phyloP scores from a whole-genome alignment of 2,797 vertebrate species.

The Choloepus didactylus region DNA sequence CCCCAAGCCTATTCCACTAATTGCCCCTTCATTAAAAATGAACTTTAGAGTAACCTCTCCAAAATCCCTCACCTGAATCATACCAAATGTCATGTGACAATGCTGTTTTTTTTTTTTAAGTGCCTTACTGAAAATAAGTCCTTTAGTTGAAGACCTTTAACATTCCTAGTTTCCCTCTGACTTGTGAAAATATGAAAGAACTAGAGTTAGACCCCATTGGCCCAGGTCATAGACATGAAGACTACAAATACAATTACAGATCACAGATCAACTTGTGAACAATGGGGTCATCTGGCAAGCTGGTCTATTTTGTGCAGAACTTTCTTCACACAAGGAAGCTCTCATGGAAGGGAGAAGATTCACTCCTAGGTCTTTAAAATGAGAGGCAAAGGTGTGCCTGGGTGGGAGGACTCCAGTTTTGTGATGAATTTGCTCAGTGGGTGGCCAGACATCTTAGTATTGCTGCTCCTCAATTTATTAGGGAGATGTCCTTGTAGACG shows the following conservation, averaged over 20 bases:
- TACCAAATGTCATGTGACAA: background rate
- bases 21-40: constrained; percentile 16
- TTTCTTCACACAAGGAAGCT: background rate
- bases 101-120: background rate
- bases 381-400: background rate
- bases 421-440: background rate
- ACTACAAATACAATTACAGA: background rate
- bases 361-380: background rate
- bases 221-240: background rate
- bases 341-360: background rate
- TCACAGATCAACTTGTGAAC: background rate
- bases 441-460: background rate
- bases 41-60: background rate
- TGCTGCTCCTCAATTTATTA: background rate
- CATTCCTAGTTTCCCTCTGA: constrained; percentile 11
- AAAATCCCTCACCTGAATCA: constrained; percentile 12
- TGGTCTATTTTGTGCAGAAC: background rate
- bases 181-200: constrained; percentile 22
- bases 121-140: background rate
- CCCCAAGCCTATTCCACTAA: background rate
- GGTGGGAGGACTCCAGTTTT: background rate
- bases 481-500: background rate
- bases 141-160: constrained; percentile 30
- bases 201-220: constrained; percentile 17
- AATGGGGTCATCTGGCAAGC: background rate